A percentile compares a stretch with the other conserved stretches of the same genome.
Conservation (phyloP, 2,888 invertebrate species). For the Aspidiotus rigidus region DNA sequence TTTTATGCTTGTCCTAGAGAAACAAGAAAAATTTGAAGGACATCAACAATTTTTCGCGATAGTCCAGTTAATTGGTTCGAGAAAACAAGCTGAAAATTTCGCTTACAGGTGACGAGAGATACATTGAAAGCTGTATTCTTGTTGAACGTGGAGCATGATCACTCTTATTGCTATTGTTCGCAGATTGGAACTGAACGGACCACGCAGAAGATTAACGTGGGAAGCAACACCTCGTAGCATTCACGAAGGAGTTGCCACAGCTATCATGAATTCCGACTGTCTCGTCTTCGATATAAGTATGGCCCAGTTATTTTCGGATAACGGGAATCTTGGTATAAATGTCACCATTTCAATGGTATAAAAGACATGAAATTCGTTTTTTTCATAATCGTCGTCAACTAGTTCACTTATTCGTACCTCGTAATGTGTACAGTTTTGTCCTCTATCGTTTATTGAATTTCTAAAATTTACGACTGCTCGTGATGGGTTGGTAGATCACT, state of each 20-base stretch:
- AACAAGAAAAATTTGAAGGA: constrained; percentile 95
- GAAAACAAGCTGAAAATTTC: constrained; percentile 98
- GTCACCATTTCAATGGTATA: constrained; percentile 77
- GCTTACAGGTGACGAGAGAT: constrained; percentile 66
- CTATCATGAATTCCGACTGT: constrained; percentile 96
- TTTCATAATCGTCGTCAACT: neutral
- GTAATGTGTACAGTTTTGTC: no score
- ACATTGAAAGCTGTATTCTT: neutral
- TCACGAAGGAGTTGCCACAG: constrained; percentile 95
- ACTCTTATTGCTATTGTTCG: neutral
- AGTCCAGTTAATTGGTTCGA: constrained; percentile 95
- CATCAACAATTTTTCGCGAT: constrained; percentile 96
- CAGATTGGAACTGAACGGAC: constrained; percentile 92
- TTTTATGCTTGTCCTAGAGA: constrained; percentile 98
- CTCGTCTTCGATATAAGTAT: constrained; percentile 97
- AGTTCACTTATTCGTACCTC: neutral
- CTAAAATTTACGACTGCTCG: no score
- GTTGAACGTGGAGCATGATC: neutral
- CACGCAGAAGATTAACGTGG: constrained; percentile 90
- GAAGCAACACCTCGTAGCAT: constrained; percentile 98
- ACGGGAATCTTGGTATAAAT: constrained; percentile 97
- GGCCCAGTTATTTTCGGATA: constrained; percentile 97
- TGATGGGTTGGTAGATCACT: no score
- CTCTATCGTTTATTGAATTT: no score
- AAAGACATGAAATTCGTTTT: neutral